Evolutionary conservation across 2,888 invertebrate species (phyloP).

Genomic region (Camptogramma bilineatum): DNA sequence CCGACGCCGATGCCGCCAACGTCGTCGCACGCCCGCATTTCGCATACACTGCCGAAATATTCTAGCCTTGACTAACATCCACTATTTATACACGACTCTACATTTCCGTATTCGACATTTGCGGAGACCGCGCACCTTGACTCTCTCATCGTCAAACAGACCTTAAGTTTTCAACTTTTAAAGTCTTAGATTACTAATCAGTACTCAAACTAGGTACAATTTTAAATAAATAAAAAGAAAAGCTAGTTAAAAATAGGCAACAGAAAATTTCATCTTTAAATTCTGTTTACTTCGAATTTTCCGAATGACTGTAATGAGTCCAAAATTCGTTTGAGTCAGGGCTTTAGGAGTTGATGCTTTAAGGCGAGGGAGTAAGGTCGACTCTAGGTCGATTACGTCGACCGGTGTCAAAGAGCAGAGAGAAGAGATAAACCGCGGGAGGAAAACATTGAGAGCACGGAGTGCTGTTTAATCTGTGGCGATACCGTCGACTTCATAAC

Average conservation of each 20-base stretch:
- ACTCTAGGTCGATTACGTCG: slow-evolving; percentile 67
- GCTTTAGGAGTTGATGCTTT: slow-evolving; percentile 56
- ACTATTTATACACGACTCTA: slow-evolving; percentile 63
- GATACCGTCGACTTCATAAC: slow-evolving; percentile 53
- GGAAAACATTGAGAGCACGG: slow-evolving; percentile 70
- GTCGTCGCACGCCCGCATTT: slow-evolving; percentile 60
- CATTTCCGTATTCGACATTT: slow-evolving; percentile 61
- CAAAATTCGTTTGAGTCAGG: slow-evolving; percentile 60
- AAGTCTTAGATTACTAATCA: background rate
- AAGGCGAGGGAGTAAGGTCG: slow-evolving; percentile 59
- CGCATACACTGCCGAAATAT: slow-evolving; percentile 70
- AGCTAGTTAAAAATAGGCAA: slow-evolving; percentile 22
- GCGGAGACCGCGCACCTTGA: slow-evolving; percentile 41
- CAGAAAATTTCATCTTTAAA: slow-evolving; percentile 56
- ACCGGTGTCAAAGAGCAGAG: slow-evolving; percentile 78
- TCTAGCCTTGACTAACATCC: slow-evolving; percentile 70
- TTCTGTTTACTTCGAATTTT: slow-evolving; percentile 74
- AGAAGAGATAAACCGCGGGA: slow-evolving; percentile 73
- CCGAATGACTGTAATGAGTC: slow-evolving; percentile 77
- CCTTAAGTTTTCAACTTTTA: background rate
- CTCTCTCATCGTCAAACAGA: slow-evolving; percentile 18
- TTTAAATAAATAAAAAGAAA: slow-evolving; percentile 12
- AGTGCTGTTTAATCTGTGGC: slow-evolving; percentile 33
- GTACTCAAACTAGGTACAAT: background rate
- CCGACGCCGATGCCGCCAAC: slow-evolving; percentile 42